Conservation (phyloP, 2,888 invertebrate genomes). For the Ashinkailepas kermadecensis region DNA sequence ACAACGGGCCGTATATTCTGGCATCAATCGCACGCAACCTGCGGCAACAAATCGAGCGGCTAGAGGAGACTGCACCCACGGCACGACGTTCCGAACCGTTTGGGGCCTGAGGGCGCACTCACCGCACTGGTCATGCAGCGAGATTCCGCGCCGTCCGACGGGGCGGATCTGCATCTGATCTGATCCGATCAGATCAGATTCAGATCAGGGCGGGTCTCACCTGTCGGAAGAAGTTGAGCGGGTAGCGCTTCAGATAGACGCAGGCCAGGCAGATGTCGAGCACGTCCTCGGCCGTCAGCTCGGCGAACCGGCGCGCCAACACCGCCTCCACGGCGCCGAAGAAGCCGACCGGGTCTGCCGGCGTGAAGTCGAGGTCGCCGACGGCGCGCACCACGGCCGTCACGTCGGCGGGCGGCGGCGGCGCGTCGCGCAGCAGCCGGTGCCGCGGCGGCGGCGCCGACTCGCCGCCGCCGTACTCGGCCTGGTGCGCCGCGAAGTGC, state of each 20-base stretch:
- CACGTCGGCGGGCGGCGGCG: slow-evolving; percentile 49
- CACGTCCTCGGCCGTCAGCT: slow-evolving; percentile 51
- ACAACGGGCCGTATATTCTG: too few species aligned
- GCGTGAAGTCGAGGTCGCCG: slow-evolving; percentile 54
- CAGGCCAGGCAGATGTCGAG: slow-evolving; percentile 56
- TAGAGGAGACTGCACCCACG: too few species aligned
- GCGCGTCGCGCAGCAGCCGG: not conserved
- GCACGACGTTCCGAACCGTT: too few species aligned
- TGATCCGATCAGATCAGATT: too few species aligned
- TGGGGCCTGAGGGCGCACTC: too few species aligned
- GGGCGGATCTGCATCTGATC: too few species aligned
- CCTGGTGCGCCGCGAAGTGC: slow-evolving; percentile 49
- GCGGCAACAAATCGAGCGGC: too few species aligned
- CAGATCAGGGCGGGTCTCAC: not conserved
- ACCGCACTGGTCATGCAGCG: too few species aligned
- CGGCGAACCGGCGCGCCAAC: slow-evolving; percentile 50
- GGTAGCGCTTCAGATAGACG: slow-evolving; percentile 55
- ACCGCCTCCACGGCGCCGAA: slow-evolving; percentile 52
- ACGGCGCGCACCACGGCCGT: slow-evolving; percentile 53
- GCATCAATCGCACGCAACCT: too few species aligned
- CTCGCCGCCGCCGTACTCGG: slow-evolving; percentile 34
- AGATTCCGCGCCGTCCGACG: too few species aligned
- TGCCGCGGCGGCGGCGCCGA: not conserved
- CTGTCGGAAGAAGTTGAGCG: slow-evolving; percentile 50
- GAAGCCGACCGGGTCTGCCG: slow-evolving; percentile 48